Evolutionary conservation across 2,113 vertebrate species (phyloP).

Genomic region (Tursiops truncatus): DNA sequence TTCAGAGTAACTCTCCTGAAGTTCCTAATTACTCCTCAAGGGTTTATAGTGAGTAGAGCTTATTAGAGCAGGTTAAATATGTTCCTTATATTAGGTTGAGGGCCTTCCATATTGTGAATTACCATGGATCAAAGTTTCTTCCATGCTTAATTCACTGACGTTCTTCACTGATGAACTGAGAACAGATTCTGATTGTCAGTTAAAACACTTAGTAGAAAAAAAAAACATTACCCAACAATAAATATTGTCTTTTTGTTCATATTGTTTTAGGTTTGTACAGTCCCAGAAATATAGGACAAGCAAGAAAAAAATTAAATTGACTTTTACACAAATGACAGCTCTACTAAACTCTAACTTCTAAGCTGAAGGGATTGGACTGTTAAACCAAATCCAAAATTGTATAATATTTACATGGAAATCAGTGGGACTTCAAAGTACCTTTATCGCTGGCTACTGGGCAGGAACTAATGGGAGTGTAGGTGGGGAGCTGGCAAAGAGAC

Average conservation of each 20-base stretch:
- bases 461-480: neutral
- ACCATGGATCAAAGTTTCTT: neutral
- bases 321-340: neutral
- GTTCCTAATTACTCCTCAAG: neutral
- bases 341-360: neutral
- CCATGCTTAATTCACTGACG: neutral
- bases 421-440: neutral
- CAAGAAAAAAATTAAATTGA: neutral
- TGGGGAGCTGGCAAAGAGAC: neutral
- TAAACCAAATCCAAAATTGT: neutral
- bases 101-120: neutral
- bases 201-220: neutral
- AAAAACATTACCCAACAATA: neutral
- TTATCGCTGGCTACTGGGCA: neutral
- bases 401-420: slow-evolving; percentile 28
- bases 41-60: neutral
- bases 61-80: neutral
- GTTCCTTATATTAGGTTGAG: neutral
- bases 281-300: neutral
- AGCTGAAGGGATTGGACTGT: neutral
- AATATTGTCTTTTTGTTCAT: neutral
- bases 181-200: neutral
- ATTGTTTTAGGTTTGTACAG: neutral
- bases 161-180: neutral
- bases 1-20: neutral